phyloP scores from a whole-genome alignment of 1,140 invertebrate species.

The Penaeus indicus region DNA sequence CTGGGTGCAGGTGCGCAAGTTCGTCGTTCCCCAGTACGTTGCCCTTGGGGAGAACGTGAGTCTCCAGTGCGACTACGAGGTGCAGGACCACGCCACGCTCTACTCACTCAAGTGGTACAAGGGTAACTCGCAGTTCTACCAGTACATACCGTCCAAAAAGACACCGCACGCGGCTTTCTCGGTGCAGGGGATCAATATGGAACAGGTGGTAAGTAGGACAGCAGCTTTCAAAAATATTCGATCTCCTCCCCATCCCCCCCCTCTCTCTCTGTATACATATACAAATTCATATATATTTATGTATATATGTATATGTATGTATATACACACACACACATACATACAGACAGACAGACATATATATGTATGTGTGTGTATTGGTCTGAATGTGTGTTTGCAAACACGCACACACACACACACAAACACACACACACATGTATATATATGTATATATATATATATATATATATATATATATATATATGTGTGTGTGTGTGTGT shows the following conservation, averaged over 20 bases:
- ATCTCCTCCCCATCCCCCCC: too few species aligned
- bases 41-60: constrained; percentile 37
- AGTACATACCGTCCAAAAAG: constrained; percentile 45
- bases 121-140: constrained; percentile 56
- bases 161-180: constrained; percentile 31
- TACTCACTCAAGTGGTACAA: constrained; percentile 62
- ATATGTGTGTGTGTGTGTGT: too few species aligned
- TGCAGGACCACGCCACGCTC: constrained; percentile 36
- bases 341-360: background rate
- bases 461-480: too few species aligned
- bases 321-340: background rate
- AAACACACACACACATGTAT: too few species aligned
- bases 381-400: too few species aligned
- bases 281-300: constrained; percentile 5
- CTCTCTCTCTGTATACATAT: too few species aligned
- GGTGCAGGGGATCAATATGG: constrained; percentile 21
- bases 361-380: too few species aligned
- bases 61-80: constrained; percentile 51
- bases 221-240: too few species aligned
- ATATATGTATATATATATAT: too few species aligned
- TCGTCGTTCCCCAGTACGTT: constrained; percentile 41
- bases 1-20: constrained; percentile 43
- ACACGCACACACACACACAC: too few species aligned
- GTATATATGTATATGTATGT: too few species aligned
- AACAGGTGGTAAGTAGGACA: constrained; percentile 44